Percentiles rank a stretch among this genome's conserved stretches.
phyloP scores from a whole-genome alignment of 2,888 invertebrate species.

The Diarsia brunnea region DNA sequence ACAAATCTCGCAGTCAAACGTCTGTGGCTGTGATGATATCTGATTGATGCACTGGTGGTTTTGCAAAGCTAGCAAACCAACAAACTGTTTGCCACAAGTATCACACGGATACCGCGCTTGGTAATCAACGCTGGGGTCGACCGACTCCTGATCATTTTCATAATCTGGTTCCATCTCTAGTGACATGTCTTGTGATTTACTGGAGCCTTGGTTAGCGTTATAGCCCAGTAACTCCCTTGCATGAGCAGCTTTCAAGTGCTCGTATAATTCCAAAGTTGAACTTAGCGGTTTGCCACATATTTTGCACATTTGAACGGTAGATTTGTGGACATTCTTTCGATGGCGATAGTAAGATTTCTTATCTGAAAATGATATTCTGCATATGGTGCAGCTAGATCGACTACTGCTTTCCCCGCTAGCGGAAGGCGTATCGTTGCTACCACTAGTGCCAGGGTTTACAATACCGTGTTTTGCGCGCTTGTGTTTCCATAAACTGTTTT shows the following conservation, averaged over 20 bases:
- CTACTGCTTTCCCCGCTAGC: conserved; percentile 75
- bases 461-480: conserved; percentile 89
- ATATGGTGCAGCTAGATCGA: conserved; percentile 91
- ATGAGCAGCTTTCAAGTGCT: conserved; percentile 92
- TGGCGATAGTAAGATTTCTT: conserved; percentile 92
- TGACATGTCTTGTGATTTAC: conserved; percentile 78
- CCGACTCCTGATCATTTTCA: conserved; percentile 82
- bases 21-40: conserved; percentile 79
- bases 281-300: conserved; percentile 92
- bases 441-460: conserved; percentile 77
- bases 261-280: conserved; percentile 91
- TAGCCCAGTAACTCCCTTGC: conserved; percentile 88
- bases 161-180: conserved; percentile 83
- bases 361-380: conserved; percentile 91
- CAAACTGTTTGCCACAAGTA: conserved; percentile 90
- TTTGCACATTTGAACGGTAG: conserved; percentile 90
- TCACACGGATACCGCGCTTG: conserved; percentile 90
- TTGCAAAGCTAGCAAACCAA: conserved; percentile 88
- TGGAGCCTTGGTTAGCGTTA: conserved; percentile 85
- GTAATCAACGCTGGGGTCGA: conserved; percentile 85
- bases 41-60: conserved; percentile 90
- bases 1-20: conserved; percentile 92
- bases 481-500: conserved; percentile 88
- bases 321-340: conserved; percentile 90
- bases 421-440: conserved; percentile 70